phyloP scores from a whole-genome alignment of 2,797 vertebrate genomes.

The Microctenopoma steveboyesi region DNA sequence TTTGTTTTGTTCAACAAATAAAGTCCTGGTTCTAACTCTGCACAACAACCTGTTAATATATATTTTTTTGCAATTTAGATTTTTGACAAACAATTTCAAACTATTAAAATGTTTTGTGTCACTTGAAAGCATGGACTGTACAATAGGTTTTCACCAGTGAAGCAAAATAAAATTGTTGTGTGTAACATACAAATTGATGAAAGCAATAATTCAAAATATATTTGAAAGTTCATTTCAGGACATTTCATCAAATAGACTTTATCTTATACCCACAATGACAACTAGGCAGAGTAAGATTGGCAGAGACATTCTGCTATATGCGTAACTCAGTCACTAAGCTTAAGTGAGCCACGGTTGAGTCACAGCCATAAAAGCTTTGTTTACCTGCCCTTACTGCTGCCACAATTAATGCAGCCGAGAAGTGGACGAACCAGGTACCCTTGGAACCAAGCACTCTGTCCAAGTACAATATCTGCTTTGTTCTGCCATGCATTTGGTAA shows the following conservation, averaged over 20 bases:
- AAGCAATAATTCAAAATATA: neutral
- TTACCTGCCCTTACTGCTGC: constrained; percentile 73
- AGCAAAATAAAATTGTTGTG: neutral
- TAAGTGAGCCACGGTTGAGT: constrained; percentile 62
- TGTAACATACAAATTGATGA: neutral
- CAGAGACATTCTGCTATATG: constrained; percentile 55
- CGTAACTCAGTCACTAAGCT: constrained; percentile 54
- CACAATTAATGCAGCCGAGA: constrained; percentile 69
- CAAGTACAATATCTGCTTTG: constrained; percentile 60
- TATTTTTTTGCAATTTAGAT: too few species aligned
- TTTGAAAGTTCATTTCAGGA: constrained; percentile 22
- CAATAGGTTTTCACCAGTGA: neutral
- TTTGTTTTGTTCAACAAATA: neutral
- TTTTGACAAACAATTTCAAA: neutral
- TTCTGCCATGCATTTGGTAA: constrained; percentile 56
- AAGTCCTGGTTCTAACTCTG: neutral
- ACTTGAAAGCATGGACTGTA: neutral
- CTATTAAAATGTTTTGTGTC: neutral
- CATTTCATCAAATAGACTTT: constrained; percentile 36
- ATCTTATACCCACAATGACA: constrained; percentile 47
- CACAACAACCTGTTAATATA: neutral
- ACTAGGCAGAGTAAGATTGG: constrained; percentile 46
- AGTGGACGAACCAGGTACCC: constrained; percentile 67
- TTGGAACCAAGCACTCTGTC: constrained; percentile 56
- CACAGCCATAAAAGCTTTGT: constrained; percentile 76